A percentile compares a stretch with the other conserved stretches of the same genome.
phyloP scores from a whole-genome alignment of 2,113 vertebrate genomes.

The Lagopus leucura region DNA sequence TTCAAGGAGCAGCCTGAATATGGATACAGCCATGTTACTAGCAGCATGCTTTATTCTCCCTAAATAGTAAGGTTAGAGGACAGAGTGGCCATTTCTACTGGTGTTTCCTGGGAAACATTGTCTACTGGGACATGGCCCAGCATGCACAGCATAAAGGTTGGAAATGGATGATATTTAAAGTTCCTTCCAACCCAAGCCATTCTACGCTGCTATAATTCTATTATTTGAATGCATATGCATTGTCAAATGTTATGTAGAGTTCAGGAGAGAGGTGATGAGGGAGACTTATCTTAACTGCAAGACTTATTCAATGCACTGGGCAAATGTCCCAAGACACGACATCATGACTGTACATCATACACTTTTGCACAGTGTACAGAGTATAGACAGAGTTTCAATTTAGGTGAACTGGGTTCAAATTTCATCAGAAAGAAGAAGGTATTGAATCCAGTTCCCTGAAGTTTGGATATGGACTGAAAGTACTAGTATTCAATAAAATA shows the following conservation, averaged over 20 bases:
- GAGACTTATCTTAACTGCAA: not conserved
- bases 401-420: not conserved
- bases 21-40: not conserved
- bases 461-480: not conserved
- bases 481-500: not conserved
- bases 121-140: not conserved
- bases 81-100: not conserved
- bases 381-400: not conserved
- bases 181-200: not conserved
- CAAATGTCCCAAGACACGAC: not conserved
- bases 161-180: not conserved
- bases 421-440: not conserved
- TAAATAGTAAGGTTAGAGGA: not conserved
- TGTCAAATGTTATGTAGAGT: too few species aligned
- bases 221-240: not conserved
- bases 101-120: not conserved
- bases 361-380: not conserved
- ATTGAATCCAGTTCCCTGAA: not conserved
- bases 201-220: not conserved
- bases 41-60: not conserved
- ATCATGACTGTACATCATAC: not conserved
- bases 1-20: not conserved
- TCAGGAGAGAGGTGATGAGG: accelerated
- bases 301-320: not conserved
- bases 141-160: too few species aligned